Base-by-base conservation (phyloP, 2,888 invertebrate genomes). In the Dasysyrphus albostriatus region DNA sequence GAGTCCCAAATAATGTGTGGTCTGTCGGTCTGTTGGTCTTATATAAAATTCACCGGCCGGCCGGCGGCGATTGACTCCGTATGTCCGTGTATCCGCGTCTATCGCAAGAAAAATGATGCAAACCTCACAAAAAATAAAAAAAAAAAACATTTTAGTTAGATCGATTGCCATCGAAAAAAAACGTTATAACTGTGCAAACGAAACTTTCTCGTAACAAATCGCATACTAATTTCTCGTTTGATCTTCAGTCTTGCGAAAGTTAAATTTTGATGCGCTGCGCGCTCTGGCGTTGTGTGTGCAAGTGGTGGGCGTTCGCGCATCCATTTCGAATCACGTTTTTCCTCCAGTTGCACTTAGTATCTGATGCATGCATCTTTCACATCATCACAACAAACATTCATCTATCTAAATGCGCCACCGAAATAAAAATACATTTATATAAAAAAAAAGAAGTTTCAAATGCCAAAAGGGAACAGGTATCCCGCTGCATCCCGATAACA, bases 121-220 rank as follows among this genome's bases (percentile, higher is more conserved):
- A 72, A 34, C 61, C 34, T 54, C n/a, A 56, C 58, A 69, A 9
- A 63, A 5, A 29, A n/a, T 7, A 58, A 58, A 42, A 67, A 39
- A 39, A 5, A 54, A 54, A 51, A 80, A 67, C 56, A 70, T 70
- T 72, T 77, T 24, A 76, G 72, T 47, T 61, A 78, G 77, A 77
- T 82, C 85, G 82, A 85, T 81, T 65, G 85, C 73, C 77, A 85
- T 82, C 69, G 74, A 77, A 69, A 59, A 56, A 67, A 54, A 67
- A 54, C 59, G 76, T 51, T 70, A 61, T 58, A 24, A 61, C 24
- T 32, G n/a, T n/a, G 16, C 61, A 37, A 47, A 63, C 59, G 16
- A 81, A 85, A 85, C 85, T 85, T 85, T 85, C 85, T 85, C 82
- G 77, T 70, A 49, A 70, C 85, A 85, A 85, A 85, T 82, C 82